A percentile compares a stretch with the other conserved stretches of the same genome.
Evolutionary conservation across 2,113 vertebrate genomes (phyloP).

Genomic region (Phrynosoma platyrhinos): DNA sequence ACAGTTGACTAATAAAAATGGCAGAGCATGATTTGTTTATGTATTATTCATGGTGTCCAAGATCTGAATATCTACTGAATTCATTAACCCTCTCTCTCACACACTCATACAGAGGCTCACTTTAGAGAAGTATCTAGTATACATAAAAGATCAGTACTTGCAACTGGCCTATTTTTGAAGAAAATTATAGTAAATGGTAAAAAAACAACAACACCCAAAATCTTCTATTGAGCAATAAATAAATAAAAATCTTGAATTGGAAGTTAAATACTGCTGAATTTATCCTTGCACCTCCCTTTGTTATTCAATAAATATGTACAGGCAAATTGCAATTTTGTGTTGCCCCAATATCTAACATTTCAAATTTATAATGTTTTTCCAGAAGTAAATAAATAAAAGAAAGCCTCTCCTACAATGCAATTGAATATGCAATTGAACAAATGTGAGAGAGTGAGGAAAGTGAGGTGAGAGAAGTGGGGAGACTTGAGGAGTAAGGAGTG

Average conservation of each 20-base stretch:
- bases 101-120: slow-evolving; percentile 25
- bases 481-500: too few relatives aligned
- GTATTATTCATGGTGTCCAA: slow-evolving; percentile 52
- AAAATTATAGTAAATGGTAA: slow-evolving; percentile 28
- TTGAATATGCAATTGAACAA: too few relatives aligned
- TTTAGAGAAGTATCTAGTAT: slow-evolving; percentile 48
- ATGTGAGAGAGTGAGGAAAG: too few relatives aligned
- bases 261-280: not conserved
- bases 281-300: not conserved
- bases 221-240: not conserved
- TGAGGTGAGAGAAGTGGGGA: too few relatives aligned
- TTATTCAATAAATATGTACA: not conserved
- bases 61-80: slow-evolving; percentile 54
- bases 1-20: slow-evolving; percentile 52
- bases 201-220: slow-evolving; percentile 5
- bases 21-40: slow-evolving; percentile 44
- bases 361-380: too few relatives aligned
- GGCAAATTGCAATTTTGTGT: not conserved
- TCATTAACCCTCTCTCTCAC: slow-evolving; percentile 55
- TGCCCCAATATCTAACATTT: not conserved
- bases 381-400: too few relatives aligned
- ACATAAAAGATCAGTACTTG: slow-evolving; percentile 47
- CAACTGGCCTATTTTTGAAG: slow-evolving; percentile 55
- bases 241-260: not conserved
- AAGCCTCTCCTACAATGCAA: too few relatives aligned